Conservation (phyloP, 2,113 vertebrate species). For the Xiphophorus couchianus region DNA sequence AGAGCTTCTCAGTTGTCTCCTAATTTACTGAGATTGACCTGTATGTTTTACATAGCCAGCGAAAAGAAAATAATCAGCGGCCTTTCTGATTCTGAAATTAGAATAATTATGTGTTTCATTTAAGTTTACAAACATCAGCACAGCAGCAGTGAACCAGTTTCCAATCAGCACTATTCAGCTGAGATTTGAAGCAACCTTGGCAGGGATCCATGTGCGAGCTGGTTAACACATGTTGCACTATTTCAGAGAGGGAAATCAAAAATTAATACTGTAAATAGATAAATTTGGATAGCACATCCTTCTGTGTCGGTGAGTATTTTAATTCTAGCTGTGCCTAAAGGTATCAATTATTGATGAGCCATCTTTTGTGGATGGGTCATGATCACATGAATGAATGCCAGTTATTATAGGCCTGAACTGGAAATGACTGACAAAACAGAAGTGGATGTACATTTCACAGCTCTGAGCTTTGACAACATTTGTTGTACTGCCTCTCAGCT, state of each 20-base stretch:
- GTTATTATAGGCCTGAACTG: constrained; percentile 32
- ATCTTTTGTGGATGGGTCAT: constrained; percentile 23
- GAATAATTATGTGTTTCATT: constrained; percentile 7
- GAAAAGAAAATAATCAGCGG: constrained; percentile 4
- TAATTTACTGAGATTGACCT: background rate
- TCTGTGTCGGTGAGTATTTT: constrained; percentile 26
- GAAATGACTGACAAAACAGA: constrained; percentile 35
- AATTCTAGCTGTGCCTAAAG: constrained; percentile 33
- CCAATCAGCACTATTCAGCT: constrained; percentile 35
- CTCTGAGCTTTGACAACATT: constrained; percentile 48
- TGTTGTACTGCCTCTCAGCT: constrained; percentile 36
- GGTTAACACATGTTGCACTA: constrained; percentile 41
- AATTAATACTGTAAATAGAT: constrained; percentile 37
- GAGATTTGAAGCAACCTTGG: constrained; percentile 42
- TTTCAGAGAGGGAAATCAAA: constrained; percentile 41
- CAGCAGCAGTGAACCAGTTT: constrained; percentile 51
- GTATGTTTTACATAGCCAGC: background rate
- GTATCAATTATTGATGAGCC: constrained; percentile 38
- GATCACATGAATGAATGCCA: constrained; percentile 21
- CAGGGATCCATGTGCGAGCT: constrained; percentile 44
- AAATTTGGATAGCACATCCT: constrained; percentile 28
- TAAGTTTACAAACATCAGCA: constrained; percentile 18
- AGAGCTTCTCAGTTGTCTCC: background rate
- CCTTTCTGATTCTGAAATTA: constrained; percentile 1
- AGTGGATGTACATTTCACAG: constrained; percentile 34